A percentile compares a stretch with the other conserved stretches of the same genome.
These are phyloP conservation scores for Acanthoscelides obtectus DNA, from an alignment of 2,888 invertebrate species.

Conservation along the genomic window DNA sequence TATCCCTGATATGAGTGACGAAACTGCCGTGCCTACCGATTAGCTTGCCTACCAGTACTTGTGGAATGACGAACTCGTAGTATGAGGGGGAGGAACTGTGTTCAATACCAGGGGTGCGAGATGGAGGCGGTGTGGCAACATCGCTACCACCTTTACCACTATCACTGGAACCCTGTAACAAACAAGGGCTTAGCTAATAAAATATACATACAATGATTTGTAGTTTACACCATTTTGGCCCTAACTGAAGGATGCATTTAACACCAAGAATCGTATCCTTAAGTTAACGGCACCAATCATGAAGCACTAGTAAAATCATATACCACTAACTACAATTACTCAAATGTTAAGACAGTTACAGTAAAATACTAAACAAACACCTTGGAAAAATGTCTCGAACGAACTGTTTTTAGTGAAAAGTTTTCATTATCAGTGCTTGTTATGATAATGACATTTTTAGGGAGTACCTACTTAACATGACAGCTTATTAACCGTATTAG, in stretches of 20 bases:
- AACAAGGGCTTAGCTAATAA: not conserved
- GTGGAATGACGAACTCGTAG: constrained; percentile 73
- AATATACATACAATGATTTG: not conserved
- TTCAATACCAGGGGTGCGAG: constrained; percentile 47
- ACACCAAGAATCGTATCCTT: too few species aligned
- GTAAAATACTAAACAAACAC: not conserved
- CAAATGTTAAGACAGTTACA: not conserved
- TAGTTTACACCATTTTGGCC: too few species aligned
- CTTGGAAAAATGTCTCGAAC: not conserved
- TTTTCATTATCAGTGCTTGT: not conserved
- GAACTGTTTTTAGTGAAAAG: not conserved
- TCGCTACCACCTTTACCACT: constrained; percentile 79
- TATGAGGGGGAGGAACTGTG: constrained; percentile 47
- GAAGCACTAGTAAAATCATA: not conserved
- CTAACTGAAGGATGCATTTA: too few species aligned
- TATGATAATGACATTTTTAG: not conserved
- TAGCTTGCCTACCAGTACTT: constrained; percentile 74
- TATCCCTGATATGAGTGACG: constrained; percentile 74
- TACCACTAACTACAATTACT: too few species aligned
- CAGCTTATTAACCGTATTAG: not conserved
- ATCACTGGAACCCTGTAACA: constrained; percentile 70
- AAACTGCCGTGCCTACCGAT: constrained; percentile 81
- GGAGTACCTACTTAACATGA: not conserved
- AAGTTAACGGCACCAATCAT: too few species aligned
- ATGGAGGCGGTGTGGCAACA: constrained; percentile 65